A percentile compares a stretch with the other conserved stretches of the same genome.
Evolutionary conservation across 2,888 invertebrate genomes (phyloP).

Genomic region (Xestobium rufovillosum): DNA sequence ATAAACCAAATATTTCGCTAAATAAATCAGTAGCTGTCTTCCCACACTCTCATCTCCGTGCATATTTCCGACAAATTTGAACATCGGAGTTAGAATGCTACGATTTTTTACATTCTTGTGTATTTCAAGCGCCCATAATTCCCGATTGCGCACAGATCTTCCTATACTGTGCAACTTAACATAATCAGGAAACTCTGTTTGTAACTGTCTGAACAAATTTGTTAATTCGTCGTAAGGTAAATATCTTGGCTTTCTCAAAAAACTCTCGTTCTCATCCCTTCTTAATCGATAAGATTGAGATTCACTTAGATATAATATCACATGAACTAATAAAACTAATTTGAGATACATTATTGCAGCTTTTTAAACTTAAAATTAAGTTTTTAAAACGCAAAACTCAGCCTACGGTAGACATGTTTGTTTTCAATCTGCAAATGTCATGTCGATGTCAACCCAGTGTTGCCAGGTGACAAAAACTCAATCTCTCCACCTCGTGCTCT

Average conservation of each 20-base stretch:
- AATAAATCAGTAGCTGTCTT: slow-evolving; percentile 70
- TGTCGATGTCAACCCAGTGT: too few relatives aligned
- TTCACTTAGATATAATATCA: too few relatives aligned
- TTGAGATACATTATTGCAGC: too few relatives aligned
- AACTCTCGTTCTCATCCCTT: too few relatives aligned
- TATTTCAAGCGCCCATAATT: slow-evolving; percentile 76
- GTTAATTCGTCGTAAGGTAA: slow-evolving; percentile 64
- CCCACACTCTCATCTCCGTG: slow-evolving; percentile 93
- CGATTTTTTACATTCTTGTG: slow-evolving; percentile 56
- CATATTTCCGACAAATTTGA: slow-evolving; percentile 94
- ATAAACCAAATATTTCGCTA: slow-evolving; percentile 75
- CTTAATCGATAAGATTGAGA: too few relatives aligned
- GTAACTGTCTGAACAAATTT: slow-evolving; percentile 54
- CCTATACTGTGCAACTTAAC: slow-evolving; percentile 73
- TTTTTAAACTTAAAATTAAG: too few relatives aligned
- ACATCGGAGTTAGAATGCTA: slow-evolving; percentile 70
- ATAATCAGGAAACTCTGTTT: slow-evolving; percentile 58
- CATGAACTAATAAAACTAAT: too few relatives aligned
- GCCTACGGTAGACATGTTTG: too few relatives aligned
- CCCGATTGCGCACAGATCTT: slow-evolving; percentile 71
- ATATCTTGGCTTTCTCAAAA: slow-evolving; percentile 55
- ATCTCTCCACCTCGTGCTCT: too few relatives aligned
- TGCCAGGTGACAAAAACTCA: too few relatives aligned
- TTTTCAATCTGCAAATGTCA: too few relatives aligned
- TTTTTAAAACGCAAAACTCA: too few relatives aligned